These are phyloP conservation scores for Trissolcus basalis DNA, from an alignment of 1,140 invertebrate species.

Conservation along the genomic window DNA sequence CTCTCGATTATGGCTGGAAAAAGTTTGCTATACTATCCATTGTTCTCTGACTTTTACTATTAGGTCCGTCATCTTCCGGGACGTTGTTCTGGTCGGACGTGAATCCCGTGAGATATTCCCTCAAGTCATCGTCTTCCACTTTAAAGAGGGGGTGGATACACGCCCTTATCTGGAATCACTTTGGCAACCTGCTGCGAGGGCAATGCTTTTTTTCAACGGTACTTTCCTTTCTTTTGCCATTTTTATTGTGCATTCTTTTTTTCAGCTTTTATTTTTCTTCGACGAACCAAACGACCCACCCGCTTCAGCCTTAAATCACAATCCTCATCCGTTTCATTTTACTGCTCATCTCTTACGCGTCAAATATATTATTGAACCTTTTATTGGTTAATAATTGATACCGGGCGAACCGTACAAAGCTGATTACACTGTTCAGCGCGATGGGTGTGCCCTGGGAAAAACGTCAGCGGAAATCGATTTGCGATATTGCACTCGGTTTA, in stretches of 20 bases:
- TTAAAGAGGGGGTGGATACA: conserved; percentile 54
- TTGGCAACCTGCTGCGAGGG: conserved; percentile 52
- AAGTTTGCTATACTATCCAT: conserved; percentile 70
- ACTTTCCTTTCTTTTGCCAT: conserved; percentile 25
- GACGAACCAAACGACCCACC: conserved; percentile 18
- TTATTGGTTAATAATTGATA: conserved; percentile 44
- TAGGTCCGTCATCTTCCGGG: conserved; percentile 68
- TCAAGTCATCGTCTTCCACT: conserved; percentile 65
- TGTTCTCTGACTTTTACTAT: conserved; percentile 72
- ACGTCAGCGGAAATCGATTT: conserved; percentile 31
- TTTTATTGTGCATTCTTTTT: conserved; percentile 19
- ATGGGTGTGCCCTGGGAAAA: conserved; percentile 22
- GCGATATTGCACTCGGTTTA: conserved; percentile 13
- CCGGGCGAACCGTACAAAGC: conserved; percentile 14
- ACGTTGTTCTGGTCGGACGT: conserved; percentile 52
- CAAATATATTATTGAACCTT: conserved; percentile 23
- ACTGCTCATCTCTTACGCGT: conserved; percentile 15
- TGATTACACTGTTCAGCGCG: conserved; percentile 7
- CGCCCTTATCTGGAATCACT: conserved; percentile 60
- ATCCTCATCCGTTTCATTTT: conserved; percentile 15
- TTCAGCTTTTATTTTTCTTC: conserved; percentile 16
- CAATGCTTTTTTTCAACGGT: conserved; percentile 42
- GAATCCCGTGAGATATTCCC: conserved; percentile 61
- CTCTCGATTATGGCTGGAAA: conserved; percentile 66
- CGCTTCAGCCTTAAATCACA: conserved; percentile 15